Conservation (phyloP, 2,113 vertebrate species). For the Lanius collurio region DNA sequence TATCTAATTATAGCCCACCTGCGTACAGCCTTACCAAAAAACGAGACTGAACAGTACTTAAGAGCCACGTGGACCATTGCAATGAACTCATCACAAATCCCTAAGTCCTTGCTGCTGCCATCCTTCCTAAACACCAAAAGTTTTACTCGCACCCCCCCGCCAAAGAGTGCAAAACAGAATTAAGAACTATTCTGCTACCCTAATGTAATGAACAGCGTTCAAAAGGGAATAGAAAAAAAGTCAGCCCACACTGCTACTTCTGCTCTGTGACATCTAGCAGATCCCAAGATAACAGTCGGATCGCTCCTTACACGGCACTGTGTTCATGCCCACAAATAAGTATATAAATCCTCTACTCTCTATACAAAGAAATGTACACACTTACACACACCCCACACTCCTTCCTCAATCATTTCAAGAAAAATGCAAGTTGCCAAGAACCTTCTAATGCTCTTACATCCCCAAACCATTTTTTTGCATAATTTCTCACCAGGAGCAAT, state of each 20-base stretch:
- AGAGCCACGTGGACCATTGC: background rate
- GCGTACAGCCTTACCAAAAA: background rate
- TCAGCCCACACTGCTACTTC: background rate
- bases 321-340: background rate
- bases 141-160: rapidly evolving
- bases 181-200: background rate
- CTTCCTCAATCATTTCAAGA: background rate
- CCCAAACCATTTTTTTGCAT: background rate
- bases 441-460: background rate
- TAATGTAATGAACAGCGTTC: background rate
- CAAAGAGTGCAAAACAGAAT: background rate
- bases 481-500: background rate
- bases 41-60: background rate
- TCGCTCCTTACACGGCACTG: background rate
- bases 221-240: background rate
- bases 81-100: background rate
- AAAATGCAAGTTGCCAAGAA: background rate
- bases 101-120: background rate
- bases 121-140: background rate
- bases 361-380: background rate
- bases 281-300: background rate
- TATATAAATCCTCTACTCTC: background rate
- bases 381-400: background rate
- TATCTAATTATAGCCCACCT: background rate
- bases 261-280: background rate